These are phyloP conservation scores for Prorops nasuta DNA, from an alignment of 1,140 invertebrate species.

Conservation along the genomic window DNA sequence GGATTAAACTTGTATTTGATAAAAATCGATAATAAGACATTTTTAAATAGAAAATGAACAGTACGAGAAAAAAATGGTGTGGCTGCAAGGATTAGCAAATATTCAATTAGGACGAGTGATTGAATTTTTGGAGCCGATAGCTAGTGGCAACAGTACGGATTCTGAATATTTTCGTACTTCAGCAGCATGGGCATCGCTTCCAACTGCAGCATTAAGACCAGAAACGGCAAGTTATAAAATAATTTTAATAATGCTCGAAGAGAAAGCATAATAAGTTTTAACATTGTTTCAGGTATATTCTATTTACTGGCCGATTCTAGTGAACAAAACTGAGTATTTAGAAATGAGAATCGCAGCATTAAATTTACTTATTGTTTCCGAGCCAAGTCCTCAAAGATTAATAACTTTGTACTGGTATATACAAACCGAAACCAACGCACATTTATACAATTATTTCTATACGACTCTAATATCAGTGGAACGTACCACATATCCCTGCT, in stretches of 20 bases:
- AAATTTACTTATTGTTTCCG: slow-evolving; percentile 62
- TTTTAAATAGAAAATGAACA: slow-evolving; percentile 58
- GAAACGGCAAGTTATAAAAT: slow-evolving; percentile 51
- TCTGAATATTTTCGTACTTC: slow-evolving; percentile 60
- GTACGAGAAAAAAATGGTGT: slow-evolving; percentile 68
- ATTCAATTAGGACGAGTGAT: slow-evolving; percentile 62
- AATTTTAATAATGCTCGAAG: not conserved
- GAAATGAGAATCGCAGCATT: slow-evolving; percentile 67
- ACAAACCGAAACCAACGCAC: slow-evolving; percentile 60
- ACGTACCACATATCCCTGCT: slow-evolving; percentile 65
- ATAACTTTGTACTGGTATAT: slow-evolving; percentile 70
- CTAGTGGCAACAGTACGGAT: slow-evolving; percentile 53
- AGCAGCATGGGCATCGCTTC: slow-evolving; percentile 63
- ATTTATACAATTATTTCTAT: slow-evolving; percentile 71
- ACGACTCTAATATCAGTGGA: slow-evolving; percentile 70
- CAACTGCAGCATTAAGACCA: slow-evolving; percentile 56
- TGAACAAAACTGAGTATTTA: slow-evolving; percentile 65
- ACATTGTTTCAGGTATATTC: slow-evolving; percentile 56
- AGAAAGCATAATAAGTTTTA: not conserved
- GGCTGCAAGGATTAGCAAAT: slow-evolving; percentile 67
- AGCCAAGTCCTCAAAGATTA: slow-evolving; percentile 63
- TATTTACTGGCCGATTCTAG: slow-evolving; percentile 68
- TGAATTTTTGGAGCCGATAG: slow-evolving; percentile 63
- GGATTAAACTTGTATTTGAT: not conserved
- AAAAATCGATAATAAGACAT: not conserved